These are phyloP conservation scores for Clunio marinus DNA, from an alignment of 2,888 invertebrate genomes.

Conservation along the genomic window DNA sequence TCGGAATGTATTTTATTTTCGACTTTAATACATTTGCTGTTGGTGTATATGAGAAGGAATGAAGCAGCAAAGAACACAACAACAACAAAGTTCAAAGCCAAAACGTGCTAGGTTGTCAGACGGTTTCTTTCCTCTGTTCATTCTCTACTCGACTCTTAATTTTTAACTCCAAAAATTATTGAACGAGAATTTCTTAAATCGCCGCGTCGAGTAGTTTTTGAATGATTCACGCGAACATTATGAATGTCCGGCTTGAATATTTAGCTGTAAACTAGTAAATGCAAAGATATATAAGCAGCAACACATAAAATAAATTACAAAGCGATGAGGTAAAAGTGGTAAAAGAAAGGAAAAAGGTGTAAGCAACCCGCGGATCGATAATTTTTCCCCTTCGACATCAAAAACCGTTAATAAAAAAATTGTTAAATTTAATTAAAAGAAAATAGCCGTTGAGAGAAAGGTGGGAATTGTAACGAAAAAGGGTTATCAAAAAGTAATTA, in stretches of 20 bases:
- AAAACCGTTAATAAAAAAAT: conserved; percentile 20
- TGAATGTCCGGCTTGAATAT: conserved; percentile 6
- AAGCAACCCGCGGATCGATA: conserved; percentile 14
- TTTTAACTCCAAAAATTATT: not conserved
- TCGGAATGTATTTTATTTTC: not conserved
- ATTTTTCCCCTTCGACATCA: not conserved
- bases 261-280: not conserved
- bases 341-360: not conserved
- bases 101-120: conserved; percentile 24
- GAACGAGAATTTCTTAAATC: not conserved
- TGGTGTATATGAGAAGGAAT: not conserved
- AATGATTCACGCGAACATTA: conserved; percentile 23
- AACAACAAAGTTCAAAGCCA: conserved; percentile 11
- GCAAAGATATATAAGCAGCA: not conserved
- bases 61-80: conserved; percentile 10
- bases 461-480: not conserved
- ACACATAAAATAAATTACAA: conserved; percentile 17
- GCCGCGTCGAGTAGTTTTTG: not conserved
- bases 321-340: not conserved
- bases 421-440: conserved; percentile 39
- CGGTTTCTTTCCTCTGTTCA: not conserved
- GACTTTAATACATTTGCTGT: not conserved
- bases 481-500: conserved; percentile 39
- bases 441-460: conserved; percentile 23
- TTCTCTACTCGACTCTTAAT: no score